Base-by-base conservation (phyloP, 1,140 invertebrate species). In the Pachypeltis micranthus region DNA sequence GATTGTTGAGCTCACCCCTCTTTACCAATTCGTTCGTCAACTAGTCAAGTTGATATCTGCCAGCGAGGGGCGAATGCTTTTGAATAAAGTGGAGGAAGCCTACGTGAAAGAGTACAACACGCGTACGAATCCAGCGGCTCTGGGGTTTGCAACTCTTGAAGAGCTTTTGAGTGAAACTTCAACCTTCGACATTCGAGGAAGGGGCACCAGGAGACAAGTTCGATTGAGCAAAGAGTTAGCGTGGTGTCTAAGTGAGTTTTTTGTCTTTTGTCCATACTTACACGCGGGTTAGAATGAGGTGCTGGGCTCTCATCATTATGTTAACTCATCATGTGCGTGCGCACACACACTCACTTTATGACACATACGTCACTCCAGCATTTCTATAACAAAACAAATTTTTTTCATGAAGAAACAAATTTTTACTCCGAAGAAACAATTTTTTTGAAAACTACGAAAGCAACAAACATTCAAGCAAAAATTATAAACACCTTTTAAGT, bases 11-110 rank as follows among this genome's bases (percentile, higher is more conserved):
- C 70, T 86, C 19, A 79, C 75, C 2, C 74, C 78, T 1, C 69
- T 85, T 23, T 78, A 83, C 67, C 70, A 76, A 34, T 81, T 85
- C 61, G 81, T 80, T 0, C 76, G 80, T 55, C 76, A 84, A 66
- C 69, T 83, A 10, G 77, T 82, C 66, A 71, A 75, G 19, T 71
- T 85, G 10, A 71, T 86, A 63, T 75, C 79, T 64, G 73, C 75
- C 63, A 72, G 76, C 62, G 74, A 75, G 14, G 80, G 81, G 2
- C 74, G 75, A 56, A 69, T 86, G 56, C 70, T 73, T 14, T 70
- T 85, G 1, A 69, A 73, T 1, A 74, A 79, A 31, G 81, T 86
- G 65, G 80, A 83, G 65, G 69, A 66, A 12, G 72, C 76, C 1
- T 86, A 82, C 68, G 68, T 78, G 2, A 72, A 78, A 29, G 70